Percentiles rank a stretch among this genome's conserved stretches.
These are phyloP conservation scores for Entomobrya multifasciata DNA, from an alignment of 2,888 invertebrate species.

Conservation along the genomic window DNA sequence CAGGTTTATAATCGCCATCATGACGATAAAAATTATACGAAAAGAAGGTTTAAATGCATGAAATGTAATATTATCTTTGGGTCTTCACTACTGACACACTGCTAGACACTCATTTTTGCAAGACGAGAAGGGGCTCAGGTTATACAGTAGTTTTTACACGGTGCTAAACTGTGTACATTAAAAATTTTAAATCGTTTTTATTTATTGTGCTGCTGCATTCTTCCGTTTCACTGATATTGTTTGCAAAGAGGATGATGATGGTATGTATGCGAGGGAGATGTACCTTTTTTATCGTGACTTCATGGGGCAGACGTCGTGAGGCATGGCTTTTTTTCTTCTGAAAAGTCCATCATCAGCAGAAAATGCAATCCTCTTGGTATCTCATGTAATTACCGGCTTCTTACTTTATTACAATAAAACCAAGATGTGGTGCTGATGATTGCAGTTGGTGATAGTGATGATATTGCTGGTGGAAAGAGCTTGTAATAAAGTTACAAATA, in stretches of 20 bases:
- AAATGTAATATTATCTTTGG: neutral
- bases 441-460: neutral
- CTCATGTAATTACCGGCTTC: conserved; percentile 63
- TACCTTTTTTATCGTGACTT: conserved; percentile 62
- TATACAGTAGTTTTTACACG: neutral
- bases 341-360: conserved; percentile 54
- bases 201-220: conserved; percentile 4
- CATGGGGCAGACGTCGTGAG: conserved; percentile 66
- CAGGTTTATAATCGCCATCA: conserved; percentile 46
- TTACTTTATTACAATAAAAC: neutral
- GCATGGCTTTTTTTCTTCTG: conserved; percentile 71
- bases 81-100: conserved; percentile 23
- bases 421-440: neutral
- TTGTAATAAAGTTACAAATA: no score
- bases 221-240: no score
- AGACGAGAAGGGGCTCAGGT: no score
- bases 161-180: neutral
- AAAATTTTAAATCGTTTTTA: neutral
- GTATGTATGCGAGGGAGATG: neutral
- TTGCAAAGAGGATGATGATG: no score
- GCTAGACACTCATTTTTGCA: neutral
- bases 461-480: neutral
- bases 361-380: conserved; percentile 32
- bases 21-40: conserved; percentile 65
- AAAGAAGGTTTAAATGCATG: neutral